Percentiles rank a stretch among this genome's conserved stretches.
phyloP scores from a whole-genome alignment of 2,888 invertebrate genomes.

The Perizoma flavofasciatum region DNA sequence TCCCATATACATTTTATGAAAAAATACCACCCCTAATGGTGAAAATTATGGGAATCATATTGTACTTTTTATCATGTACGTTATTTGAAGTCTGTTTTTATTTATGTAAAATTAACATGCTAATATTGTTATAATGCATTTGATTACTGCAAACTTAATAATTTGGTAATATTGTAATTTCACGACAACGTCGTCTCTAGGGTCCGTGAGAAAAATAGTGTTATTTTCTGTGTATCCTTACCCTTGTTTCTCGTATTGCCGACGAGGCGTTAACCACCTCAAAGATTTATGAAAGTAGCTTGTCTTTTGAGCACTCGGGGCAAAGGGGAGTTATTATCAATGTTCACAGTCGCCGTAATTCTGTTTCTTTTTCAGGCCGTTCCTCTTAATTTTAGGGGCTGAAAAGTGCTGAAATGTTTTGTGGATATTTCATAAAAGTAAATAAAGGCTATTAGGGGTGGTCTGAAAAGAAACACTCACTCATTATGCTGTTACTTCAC shows the following conservation, averaged over 20 bases:
- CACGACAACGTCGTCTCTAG: slow-evolving; percentile 14
- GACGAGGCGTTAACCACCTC: slow-evolving; percentile 72
- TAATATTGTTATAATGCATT: too few relatives aligned
- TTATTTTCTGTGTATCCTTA: slow-evolving; percentile 36
- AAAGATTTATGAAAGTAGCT: slow-evolving; percentile 72
- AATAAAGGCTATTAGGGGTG: slow-evolving; percentile 49
- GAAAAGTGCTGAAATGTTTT: slow-evolving; percentile 47
- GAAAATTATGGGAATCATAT: too few relatives aligned
- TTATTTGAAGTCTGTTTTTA: too few relatives aligned
- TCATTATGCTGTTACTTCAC: slow-evolving; percentile 18
- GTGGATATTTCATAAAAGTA: slow-evolving; percentile 49
- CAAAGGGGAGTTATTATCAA: slow-evolving; percentile 67
- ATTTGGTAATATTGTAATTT: too few relatives aligned
- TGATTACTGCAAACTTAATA: too few relatives aligned
- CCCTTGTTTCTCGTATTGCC: slow-evolving; percentile 67
- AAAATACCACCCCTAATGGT: too few relatives aligned
- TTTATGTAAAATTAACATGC: too few relatives aligned
- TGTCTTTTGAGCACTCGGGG: slow-evolving; percentile 67
- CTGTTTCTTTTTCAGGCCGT: slow-evolving; percentile 57
- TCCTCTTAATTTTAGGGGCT: slow-evolving; percentile 57
- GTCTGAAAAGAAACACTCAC: slow-evolving; percentile 40
- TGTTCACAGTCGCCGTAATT: slow-evolving; percentile 61
- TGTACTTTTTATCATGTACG: too few relatives aligned
- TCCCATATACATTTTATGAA: too few relatives aligned
- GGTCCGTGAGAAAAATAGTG: slow-evolving; percentile 14